A percentile compares a stretch with the other conserved stretches of the same genome.
Evolutionary conservation across 2,113 vertebrate genomes (phyloP).

Genomic region (Solea senegalensis): DNA sequence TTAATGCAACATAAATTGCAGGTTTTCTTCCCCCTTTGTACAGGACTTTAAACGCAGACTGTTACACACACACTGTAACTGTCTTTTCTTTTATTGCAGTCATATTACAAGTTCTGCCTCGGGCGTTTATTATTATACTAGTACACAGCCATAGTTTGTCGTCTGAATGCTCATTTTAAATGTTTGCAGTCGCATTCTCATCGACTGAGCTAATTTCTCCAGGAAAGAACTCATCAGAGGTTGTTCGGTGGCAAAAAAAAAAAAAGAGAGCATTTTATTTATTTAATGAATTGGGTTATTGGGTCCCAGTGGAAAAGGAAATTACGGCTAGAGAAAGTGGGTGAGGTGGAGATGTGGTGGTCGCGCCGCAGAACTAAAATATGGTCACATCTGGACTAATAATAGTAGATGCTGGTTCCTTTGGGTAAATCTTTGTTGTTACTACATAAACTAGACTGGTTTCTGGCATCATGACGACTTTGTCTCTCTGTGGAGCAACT

Average conservation of each 20-base stretch:
- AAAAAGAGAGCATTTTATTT: background rate
- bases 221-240: background rate
- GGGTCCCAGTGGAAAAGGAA: constrained; percentile 8
- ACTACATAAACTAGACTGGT: constrained; percentile 35
- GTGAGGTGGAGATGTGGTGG: constrained; percentile 1
- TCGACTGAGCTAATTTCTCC: constrained; percentile 3
- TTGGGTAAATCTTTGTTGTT: constrained; percentile 41
- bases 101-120: constrained; percentile 15
- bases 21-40: constrained; percentile 47
- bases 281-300: constrained; percentile 6
- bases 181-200: constrained; percentile 18
- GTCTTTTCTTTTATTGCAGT: constrained; percentile 19
- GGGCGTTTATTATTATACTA: constrained; percentile 22
- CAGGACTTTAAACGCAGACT: constrained; percentile 45
- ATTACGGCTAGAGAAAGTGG: background rate
- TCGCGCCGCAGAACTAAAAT: constrained; percentile 20
- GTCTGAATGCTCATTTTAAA: constrained; percentile 20
- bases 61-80: background rate
- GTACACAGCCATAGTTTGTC: background rate
- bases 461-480: constrained; percentile 37
- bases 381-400: constrained; percentile 57
- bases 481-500: background rate
- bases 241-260: background rate
- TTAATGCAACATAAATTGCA: constrained; percentile 55
- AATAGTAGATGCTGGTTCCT: constrained; percentile 54